phyloP scores from a whole-genome alignment of 2,797 vertebrate genomes.

The Sphenodon punctatus region DNA sequence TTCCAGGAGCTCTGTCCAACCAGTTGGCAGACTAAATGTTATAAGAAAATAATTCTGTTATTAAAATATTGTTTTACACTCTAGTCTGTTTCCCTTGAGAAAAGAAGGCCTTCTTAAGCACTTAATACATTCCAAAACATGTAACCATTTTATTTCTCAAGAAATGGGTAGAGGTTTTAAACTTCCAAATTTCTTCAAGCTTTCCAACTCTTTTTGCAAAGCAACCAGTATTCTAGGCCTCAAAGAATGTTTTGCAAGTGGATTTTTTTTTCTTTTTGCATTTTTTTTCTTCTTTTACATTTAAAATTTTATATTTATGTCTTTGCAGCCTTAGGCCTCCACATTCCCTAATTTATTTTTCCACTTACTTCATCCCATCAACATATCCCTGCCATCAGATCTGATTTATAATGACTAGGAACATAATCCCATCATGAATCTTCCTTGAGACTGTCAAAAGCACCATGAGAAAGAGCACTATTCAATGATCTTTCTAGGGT shows the following conservation, averaged over 20 bases:
- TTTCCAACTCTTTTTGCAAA: neutral
- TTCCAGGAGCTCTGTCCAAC: neutral
- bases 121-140: slow-evolving; percentile 16
- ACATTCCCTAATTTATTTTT: slow-evolving; percentile 72
- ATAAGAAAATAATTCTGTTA: slow-evolving; percentile 41
- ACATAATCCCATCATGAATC: slow-evolving; percentile 75
- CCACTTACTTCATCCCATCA: slow-evolving; percentile 72
- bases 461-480: slow-evolving; percentile 40
- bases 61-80: slow-evolving; percentile 44
- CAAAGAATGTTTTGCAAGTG: slow-evolving; percentile 43
- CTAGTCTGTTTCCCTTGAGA: slow-evolving; percentile 28
- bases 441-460: slow-evolving; percentile 66
- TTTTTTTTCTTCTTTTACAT: slow-evolving; percentile 26
- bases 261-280: slow-evolving; percentile 1
- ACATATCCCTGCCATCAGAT: slow-evolving; percentile 67
- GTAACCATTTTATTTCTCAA: slow-evolving; percentile 3
- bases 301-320: slow-evolving; percentile 70
- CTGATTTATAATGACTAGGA: slow-evolving; percentile 74
- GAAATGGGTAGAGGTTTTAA: slow-evolving; percentile 1
- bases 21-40: slow-evolving; percentile 1
- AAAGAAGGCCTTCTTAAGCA: slow-evolving; percentile 29
- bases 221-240: neutral
- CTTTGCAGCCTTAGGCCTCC: slow-evolving; percentile 57
- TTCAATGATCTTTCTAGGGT: slow-evolving; percentile 50
- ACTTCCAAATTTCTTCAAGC: slow-evolving; percentile 23